Evolutionary conservation across 2,797 vertebrate species (phyloP), one percentile per base, ranked within the genome.

Genomic region (Coreius guichenoti): DNA sequence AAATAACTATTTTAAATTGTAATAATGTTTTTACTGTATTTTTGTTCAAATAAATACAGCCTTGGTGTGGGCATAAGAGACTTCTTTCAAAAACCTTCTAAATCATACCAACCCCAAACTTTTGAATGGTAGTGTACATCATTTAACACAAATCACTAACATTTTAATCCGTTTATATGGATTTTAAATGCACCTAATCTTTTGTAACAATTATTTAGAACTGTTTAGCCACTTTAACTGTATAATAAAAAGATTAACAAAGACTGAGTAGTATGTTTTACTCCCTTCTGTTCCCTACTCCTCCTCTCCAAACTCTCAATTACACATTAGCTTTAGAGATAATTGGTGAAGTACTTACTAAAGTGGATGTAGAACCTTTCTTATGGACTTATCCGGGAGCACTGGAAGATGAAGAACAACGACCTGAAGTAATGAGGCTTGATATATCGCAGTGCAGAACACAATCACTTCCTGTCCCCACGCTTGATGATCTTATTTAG

Each of bases 401-500:
- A 56, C 49, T 69, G 74, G 47, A 83, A 63, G 61, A 12, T 81
- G 47, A 33, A 82, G 58, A 23, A 33, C 43, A 51, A 58, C n/a
- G 33, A 56, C 47, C 45, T 78, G 26, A 63, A 26, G 80, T 4
- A 45, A 16, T 81, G 21, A 84, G 87, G 43, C 85, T 29, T 84
- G 65, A 58, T 21, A 65, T 75, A 45, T 89, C 69, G 21, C 79
- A 73, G 80, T 80, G 51, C 87, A 89, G 72, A 88, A 86, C 89
- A 65, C 31, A 82, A 69, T 82, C 80, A 83, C 92, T 92, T 93
- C 88, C 90, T 92, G 86, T 49, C 43, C 56, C 23, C 43, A 19
- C 33, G 54, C 31, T 86, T 68, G 36, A 69, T 75, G 45, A 43
- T 36, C 88, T 56, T 88, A 82, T 91, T 80, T 91, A 47, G 39